Evolutionary conservation across 2,113 vertebrate genomes (phyloP).

Genomic region (Tichodroma muraria): DNA sequence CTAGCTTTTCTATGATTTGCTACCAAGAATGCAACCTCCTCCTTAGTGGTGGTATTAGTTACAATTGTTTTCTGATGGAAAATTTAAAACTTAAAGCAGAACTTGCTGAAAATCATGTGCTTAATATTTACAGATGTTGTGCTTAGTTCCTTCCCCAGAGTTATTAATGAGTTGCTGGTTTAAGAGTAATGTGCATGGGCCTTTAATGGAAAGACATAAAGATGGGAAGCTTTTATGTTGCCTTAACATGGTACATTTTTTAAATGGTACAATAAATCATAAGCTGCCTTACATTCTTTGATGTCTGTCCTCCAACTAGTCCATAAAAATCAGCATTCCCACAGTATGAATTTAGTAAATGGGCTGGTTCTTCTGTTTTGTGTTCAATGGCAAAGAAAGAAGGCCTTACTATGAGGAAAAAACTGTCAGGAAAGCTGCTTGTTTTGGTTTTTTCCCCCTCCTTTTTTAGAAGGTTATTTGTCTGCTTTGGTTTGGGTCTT

Average conservation of each 20-base stretch:
- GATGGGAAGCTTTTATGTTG: constrained; percentile 27
- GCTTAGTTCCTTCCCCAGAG: constrained; percentile 20
- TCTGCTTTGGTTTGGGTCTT: background rate
- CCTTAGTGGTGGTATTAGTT: background rate
- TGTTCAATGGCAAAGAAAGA: background rate
- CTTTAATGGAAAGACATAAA: constrained; percentile 35
- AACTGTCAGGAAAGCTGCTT: background rate
- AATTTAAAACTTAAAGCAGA: background rate
- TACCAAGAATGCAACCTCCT: background rate
- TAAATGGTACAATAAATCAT: constrained; percentile 44
- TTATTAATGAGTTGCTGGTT: constrained; percentile 16
- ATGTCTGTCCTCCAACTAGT: background rate
- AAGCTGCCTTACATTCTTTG: constrained; percentile 45
- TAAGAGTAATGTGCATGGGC: background rate
- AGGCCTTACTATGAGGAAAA: background rate
- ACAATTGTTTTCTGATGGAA: background rate
- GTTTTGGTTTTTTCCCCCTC: accelerated
- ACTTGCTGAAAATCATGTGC: constrained; percentile 29
- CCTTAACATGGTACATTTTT: constrained; percentile 30
- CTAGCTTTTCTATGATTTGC: background rate
- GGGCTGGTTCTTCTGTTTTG: constrained; percentile 14
- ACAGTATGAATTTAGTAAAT: constrained; percentile 17
- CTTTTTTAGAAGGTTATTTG: background rate
- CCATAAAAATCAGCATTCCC: constrained; percentile 19
- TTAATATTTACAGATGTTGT: constrained; percentile 23